A percentile compares a stretch with the other conserved stretches of the same genome.
These are phyloP conservation scores for Drosophila leontia DNA, from an alignment of 1,140 invertebrate species.

Conservation along the genomic window DNA sequence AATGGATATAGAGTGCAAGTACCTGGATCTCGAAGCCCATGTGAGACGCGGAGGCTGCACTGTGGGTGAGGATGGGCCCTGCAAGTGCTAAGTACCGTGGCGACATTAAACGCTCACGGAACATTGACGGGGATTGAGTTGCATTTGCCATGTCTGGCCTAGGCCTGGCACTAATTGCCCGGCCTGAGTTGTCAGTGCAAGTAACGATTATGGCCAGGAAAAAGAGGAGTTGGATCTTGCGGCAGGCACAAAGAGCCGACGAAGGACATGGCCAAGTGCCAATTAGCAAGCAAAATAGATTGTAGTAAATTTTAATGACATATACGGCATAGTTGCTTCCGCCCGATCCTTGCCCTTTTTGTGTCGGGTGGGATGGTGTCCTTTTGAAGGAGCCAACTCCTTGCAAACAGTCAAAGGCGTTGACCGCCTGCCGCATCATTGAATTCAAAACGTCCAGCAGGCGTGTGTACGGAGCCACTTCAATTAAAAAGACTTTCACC, in stretches of 20 bases:
- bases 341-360: slow-evolving; percentile 33
- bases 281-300: slow-evolving; percentile 83
- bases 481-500: slow-evolving; percentile 84
- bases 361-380: slow-evolving; percentile 11
- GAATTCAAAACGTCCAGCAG: slow-evolving; percentile 66
- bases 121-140: slow-evolving; percentile 44
- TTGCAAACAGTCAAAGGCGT: slow-evolving; percentile 71
- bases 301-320: slow-evolving; percentile 82
- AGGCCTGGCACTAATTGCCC: slow-evolving; percentile 61
- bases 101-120: slow-evolving; percentile 62
- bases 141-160: slow-evolving; percentile 11
- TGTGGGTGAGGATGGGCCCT: not conserved
- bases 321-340: slow-evolving; percentile 61
- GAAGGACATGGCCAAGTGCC: slow-evolving; percentile 73
- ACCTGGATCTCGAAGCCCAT: not conserved
- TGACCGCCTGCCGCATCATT: slow-evolving; percentile 79
- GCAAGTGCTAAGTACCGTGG: slow-evolving; percentile 28
- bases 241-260: slow-evolving; percentile 24
- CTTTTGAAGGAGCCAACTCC: slow-evolving; percentile 41
- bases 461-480: slow-evolving; percentile 65
- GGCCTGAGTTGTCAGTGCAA: slow-evolving; percentile 50
- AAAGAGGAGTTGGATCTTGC: slow-evolving; percentile 36
- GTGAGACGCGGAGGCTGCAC: not conserved
- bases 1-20: slow-evolving; percentile 48
- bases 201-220: slow-evolving; percentile 70